Percentiles rank a stretch among this genome's conserved stretches.
Evolutionary conservation across 2,888 invertebrate genomes (phyloP).

Genomic region (Protophormia terraenovae): DNA sequence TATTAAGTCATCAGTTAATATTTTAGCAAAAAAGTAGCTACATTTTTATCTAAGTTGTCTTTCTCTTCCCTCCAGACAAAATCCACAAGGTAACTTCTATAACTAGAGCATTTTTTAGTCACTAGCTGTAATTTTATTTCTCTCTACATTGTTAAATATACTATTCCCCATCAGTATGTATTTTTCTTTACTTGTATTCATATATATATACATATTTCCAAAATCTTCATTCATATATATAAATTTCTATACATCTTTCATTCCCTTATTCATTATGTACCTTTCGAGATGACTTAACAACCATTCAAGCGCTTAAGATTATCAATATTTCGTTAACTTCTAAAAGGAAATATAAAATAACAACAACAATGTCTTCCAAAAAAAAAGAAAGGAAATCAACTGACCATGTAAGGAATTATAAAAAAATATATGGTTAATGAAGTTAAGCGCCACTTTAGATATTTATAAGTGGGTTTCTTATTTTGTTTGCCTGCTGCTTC

Average conservation of each 20-base stretch:
- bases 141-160: too few species aligned
- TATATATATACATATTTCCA: neutral
- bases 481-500: neutral
- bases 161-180: too few species aligned
- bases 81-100: too few species aligned
- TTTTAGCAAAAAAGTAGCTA: too few species aligned
- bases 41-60: too few species aligned
- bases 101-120: too few species aligned
- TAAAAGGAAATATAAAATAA: neutral
- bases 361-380: neutral
- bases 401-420: slow-evolving; percentile 47
- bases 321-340: slow-evolving; percentile 73
- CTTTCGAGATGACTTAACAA: slow-evolving; percentile 77
- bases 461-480: slow-evolving; percentile 8
- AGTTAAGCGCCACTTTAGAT: slow-evolving; percentile 63
- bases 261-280: slow-evolving; percentile 32
- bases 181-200: too few species aligned
- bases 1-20: too few species aligned
- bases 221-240: neutral
- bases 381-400: slow-evolving; percentile 41
- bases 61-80: too few species aligned
- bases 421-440: slow-evolving; percentile 53
- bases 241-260: neutral
- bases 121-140: too few species aligned
- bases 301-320: slow-evolving; percentile 77